Evolutionary conservation across 2,888 invertebrate species (phyloP), one percentile per base, ranked within the genome.

Genomic region (Dorcus hopei): DNA sequence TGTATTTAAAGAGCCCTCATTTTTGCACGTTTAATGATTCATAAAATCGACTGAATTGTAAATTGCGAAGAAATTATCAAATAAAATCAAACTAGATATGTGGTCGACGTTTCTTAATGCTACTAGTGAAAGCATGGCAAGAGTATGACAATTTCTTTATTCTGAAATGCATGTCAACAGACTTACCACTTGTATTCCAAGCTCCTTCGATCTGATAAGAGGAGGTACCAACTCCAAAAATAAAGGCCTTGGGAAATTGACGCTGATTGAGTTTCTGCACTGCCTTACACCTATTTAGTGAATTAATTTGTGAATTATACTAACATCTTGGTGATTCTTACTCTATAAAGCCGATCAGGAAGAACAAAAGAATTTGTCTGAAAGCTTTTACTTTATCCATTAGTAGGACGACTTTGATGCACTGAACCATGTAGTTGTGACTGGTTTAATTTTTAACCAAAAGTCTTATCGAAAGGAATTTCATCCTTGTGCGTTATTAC

Each of bases 171-270:
- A 19, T 19, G 3, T 19, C 11, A 5, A 9, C 42, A 14, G 9
- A 9, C 9, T 5, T 45, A 45, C 45, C 45, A 11, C 23, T 11
- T 45, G 3, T 11, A 23, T 45, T 19, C 45, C 45, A 45, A 9
- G 45, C 45, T 45, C 45, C 45, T 45, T 45, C 45, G 4, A 45
- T 45, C 23, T 45, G 45, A 19, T 45, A 45, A 19, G 45, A 45
- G 1, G 45, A 16, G 45, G 45, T 45, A 19, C 19, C 45, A 3
- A 45, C 45, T 8, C 45, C 45, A 23, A 45, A 45, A 9, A 23
- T 45, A 9, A 45, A 45, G 6, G 19, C 19, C 14, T 45, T 23
- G 1, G 45, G 45, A 23, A 45, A 45, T 4, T 16, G 5, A 16
- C 23, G 16, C 23, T 45, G 45, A 45, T 23, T 45, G 9, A 45